These are phyloP conservation scores for Augochlora pura DNA, from an alignment of 1,140 invertebrate species.

Conservation along the genomic window DNA sequence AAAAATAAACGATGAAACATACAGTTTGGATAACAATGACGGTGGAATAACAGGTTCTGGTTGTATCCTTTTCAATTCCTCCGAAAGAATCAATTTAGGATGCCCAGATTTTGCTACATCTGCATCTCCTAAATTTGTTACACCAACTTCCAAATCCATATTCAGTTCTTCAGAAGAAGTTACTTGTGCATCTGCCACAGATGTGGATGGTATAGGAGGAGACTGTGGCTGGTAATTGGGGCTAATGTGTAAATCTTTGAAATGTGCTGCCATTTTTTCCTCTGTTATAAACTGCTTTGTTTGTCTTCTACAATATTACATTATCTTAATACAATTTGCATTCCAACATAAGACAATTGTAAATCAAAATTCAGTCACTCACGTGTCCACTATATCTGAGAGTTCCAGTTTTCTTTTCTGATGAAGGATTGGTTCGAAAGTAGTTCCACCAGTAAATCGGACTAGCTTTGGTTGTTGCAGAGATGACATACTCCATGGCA, in stretches of 20 bases:
- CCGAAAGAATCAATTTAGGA: slow-evolving; percentile 83
- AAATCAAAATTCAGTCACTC: slow-evolving; percentile 15
- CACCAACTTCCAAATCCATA: slow-evolving; percentile 62
- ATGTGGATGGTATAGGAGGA: slow-evolving; percentile 62
- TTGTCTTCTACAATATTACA: slow-evolving; percentile 74
- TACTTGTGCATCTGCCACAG: slow-evolving; percentile 42
- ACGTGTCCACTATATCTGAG: slow-evolving; percentile 69
- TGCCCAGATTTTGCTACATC: slow-evolving; percentile 64
- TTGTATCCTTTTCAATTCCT: slow-evolving; percentile 85
- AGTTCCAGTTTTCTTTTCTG: slow-evolving; percentile 74
- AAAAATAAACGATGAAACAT: slow-evolving; percentile 51
- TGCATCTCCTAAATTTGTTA: slow-evolving; percentile 44
- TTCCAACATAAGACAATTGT: neutral
- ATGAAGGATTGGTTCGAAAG: slow-evolving; percentile 52
- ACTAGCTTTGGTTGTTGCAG: slow-evolving; percentile 70
- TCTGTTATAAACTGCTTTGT: slow-evolving; percentile 90
- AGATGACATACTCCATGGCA: slow-evolving; percentile 73
- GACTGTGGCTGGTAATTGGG: slow-evolving; percentile 64
- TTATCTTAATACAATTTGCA: neutral
- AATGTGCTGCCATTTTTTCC: slow-evolving; percentile 89
- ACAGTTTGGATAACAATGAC: slow-evolving; percentile 83
- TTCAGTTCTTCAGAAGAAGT: slow-evolving; percentile 30
- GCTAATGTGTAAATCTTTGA: slow-evolving; percentile 86
- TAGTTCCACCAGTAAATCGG: slow-evolving; percentile 70
- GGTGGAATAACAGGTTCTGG: slow-evolving; percentile 83